Evolutionary conservation across 2,888 invertebrate genomes (phyloP), one percentile per base, ranked within the genome.

Genomic region (Tholera decimalis): DNA sequence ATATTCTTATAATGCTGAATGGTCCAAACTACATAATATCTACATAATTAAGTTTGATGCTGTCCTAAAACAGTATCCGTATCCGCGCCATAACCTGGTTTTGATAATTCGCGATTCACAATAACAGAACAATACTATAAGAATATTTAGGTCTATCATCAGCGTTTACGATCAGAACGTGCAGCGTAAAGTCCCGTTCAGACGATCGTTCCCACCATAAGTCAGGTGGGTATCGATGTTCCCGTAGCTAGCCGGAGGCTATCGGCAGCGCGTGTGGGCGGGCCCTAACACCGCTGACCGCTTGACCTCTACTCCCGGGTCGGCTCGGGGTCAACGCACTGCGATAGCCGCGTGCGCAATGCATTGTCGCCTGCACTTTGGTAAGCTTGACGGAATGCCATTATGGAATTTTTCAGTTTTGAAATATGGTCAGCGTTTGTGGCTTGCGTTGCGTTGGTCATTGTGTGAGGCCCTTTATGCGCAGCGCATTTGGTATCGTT

Each of bases 261-360:
- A 83, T 79, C 78, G 83, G 80, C 78, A 80, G 82, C 70, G 79
- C 70, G 84, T 86, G 91, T 90, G 75, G 88, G 90, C 88, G 87
- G 83, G 85, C 83, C 88, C 83, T 86, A 85, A 86, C 88, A 87
- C 87, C 88, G 88, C 82, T 93, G 93, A 92, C 93, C 94, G 93
- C 91, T 85, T 94, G 94, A 92, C 93, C 93, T 91, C 92, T 89
- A 88, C 87, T 86, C 88, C 84, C 88, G 85, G 92, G 90, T 89
- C 89, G 85, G 67, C 81, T 73, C 59, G 86, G 87, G 93, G 93
- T 93, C 93, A 93, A 92, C 90, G 93, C 92, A 91, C 93, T 74
- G 79, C 61, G 70, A 59, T 56, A 72, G 70, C 66, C 78, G 77
- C 83, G 79, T 83, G 86, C 80, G 80, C 86, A 76, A 78, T 82